These are phyloP conservation scores for Taenioides sp. DNA, from an alignment of 2,797 vertebrate species.

Conservation along the genomic window DNA sequence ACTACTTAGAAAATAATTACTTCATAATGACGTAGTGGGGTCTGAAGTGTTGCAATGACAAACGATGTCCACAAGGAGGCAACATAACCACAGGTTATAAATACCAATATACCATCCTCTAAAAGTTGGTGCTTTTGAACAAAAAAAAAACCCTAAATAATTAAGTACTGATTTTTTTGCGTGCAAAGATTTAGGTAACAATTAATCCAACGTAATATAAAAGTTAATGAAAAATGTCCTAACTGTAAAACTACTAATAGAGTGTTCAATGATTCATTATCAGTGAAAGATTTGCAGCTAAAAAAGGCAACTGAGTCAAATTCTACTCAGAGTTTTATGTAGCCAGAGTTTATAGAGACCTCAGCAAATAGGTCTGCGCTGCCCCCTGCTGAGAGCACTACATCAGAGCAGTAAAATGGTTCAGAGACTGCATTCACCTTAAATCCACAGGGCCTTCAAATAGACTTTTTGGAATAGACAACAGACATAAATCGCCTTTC, in stretches of 20 bases:
- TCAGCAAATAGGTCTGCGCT: conserved; percentile 34
- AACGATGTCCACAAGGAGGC: conserved; percentile 65
- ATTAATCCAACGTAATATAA: background rate
- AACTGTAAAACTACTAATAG: background rate
- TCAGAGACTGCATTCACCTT: conserved; percentile 31
- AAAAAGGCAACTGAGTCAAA: conserved; percentile 28
- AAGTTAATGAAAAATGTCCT: background rate
- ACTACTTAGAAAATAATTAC: background rate
- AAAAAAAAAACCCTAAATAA: background rate
- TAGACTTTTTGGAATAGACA: background rate
- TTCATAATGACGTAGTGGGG: background rate
- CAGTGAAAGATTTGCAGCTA: conserved; percentile 18
- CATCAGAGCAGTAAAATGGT: conserved; percentile 39
- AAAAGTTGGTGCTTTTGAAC: background rate
- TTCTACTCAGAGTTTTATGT: conserved; percentile 33
- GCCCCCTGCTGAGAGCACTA: conserved; percentile 26
- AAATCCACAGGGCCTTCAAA: background rate
- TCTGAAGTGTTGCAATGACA: conserved; percentile 38
- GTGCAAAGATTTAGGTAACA: background rate
- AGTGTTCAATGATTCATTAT: conserved; percentile 30
- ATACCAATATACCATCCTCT: background rate
- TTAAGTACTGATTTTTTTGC: background rate
- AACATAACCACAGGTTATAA: conserved; percentile 40
- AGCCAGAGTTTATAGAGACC: conserved; percentile 29
- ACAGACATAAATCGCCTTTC: background rate